Evolutionary conservation across 2,888 invertebrate species (phyloP).

Genomic region (Meloe dianella): DNA sequence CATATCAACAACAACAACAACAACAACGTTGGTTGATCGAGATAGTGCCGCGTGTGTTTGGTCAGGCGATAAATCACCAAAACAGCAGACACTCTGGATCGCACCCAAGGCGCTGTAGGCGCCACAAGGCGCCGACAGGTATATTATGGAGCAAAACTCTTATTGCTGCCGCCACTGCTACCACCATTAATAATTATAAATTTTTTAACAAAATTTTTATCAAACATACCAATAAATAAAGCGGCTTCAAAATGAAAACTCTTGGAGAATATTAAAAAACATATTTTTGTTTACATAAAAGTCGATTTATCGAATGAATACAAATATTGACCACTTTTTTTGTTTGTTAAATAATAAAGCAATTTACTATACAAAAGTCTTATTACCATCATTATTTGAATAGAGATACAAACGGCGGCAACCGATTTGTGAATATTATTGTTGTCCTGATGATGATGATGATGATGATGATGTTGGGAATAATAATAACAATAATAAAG

Average conservation of each 20-base stretch:
- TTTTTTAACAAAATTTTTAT: not conserved
- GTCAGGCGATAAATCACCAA: conserved; percentile 44
- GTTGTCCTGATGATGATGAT: not conserved
- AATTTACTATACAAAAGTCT: conserved; percentile 4
- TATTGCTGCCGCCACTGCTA: not conserved
- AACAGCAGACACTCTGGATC: conserved; percentile 40
- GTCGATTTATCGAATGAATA: conserved; percentile 1
- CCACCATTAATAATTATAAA: not conserved
- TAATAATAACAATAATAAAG: conserved; percentile 5
- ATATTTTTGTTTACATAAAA: conserved; percentile 1
- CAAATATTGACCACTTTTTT: not conserved
- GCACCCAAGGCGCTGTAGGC: conserved; percentile 48
- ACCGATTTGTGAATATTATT: conserved; percentile 2
- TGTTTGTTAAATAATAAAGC: not conserved
- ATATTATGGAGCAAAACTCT: conserved; percentile 15
- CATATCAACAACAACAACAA: not conserved
- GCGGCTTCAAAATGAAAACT: not conserved
- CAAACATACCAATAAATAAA: not conserved
- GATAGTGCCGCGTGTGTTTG: conserved; percentile 29
- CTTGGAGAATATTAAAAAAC: not conserved
- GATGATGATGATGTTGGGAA: not conserved
- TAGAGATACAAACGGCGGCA: not conserved
- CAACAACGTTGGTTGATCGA: conserved; percentile 5
- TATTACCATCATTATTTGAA: not conserved
- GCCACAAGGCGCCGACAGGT: conserved; percentile 46